Percentiles rank a stretch among this genome's conserved stretches.
These are phyloP conservation scores for Marisa cornuarietis DNA, from an alignment of 1,140 invertebrate species.

Conservation along the genomic window DNA sequence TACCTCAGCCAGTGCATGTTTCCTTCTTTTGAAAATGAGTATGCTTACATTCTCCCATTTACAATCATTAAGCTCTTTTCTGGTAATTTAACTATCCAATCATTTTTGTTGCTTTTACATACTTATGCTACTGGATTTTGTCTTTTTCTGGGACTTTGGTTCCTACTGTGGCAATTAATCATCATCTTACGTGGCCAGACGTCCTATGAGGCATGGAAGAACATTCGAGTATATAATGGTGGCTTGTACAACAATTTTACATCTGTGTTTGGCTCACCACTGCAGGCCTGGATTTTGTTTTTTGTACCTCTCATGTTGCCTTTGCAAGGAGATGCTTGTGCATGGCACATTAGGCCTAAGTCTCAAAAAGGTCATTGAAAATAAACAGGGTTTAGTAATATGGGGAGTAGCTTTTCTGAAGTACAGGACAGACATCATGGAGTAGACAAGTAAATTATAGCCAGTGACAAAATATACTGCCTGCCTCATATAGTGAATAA, in stretches of 20 bases:
- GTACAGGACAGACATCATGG: no score
- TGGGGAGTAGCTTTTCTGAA: no score
- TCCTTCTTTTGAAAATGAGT: slow-evolving; percentile 22
- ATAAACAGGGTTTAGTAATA: neutral
- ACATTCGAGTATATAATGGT: slow-evolving; percentile 29
- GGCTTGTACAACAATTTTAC: slow-evolving; percentile 36
- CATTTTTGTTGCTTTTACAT: slow-evolving; percentile 36
- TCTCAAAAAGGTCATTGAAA: slow-evolving; percentile 22
- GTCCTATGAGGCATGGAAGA: slow-evolving; percentile 43
- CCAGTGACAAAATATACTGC: no score
- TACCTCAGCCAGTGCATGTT: slow-evolving; percentile 41
- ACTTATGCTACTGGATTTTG: slow-evolving; percentile 33
- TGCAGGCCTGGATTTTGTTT: neutral
- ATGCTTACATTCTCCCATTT: slow-evolving; percentile 41
- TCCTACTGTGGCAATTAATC: slow-evolving; percentile 40
- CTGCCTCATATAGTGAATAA: no score
- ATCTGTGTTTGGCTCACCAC: slow-evolving; percentile 42
- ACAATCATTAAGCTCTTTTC: slow-evolving; percentile 36
- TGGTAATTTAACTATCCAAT: slow-evolving; percentile 35
- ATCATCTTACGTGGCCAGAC: slow-evolving; percentile 46
- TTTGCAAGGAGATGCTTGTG: slow-evolving; percentile 38
- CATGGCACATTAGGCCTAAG: slow-evolving; percentile 37
- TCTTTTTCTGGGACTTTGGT: slow-evolving; percentile 30
- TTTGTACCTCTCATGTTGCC: slow-evolving; percentile 34
- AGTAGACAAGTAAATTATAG: no score